Base-by-base conservation (phyloP, 1,140 invertebrate genomes). In the Neuroterus valhalla region DNA sequence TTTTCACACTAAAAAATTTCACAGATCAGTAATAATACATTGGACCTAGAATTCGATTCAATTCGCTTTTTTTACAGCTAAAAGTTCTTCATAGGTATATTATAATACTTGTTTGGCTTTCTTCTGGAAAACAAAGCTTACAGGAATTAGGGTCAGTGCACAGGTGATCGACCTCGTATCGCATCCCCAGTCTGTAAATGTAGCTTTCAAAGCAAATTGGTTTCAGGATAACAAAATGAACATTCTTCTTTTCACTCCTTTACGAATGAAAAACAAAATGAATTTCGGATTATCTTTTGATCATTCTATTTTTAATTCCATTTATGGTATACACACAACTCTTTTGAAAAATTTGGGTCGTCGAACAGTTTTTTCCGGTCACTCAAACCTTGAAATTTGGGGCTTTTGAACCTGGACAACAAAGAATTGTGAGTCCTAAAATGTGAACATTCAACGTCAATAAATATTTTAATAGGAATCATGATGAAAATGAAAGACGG, bases 91-190 rank as follows among this genome's bases (percentile, higher is more conserved):
- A n/a, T n/a, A n/a, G n/a, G 55, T 23, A 62, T 62, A 62, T n/a
- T 62, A 62, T 38, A 14, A 31, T 14, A 17, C 50, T 52, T 52
- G 21, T 52, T 52, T 3, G 26, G 31, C 23, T 38, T 62, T 62
- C 55, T 38, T 31, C 55, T 12, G 55, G 14, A 62, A 62, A 38
- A 62, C 55, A 62, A 62, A 62, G 55, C 55, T 62, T 62, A 62
- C 55, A 62, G 55, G 26, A 62, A 62, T 62, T 62, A 62, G 21
- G 55, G 55, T 38, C 55, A 23, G 55, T 62, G 55, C 55, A 62
- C 55, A 62, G 55, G 55, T 62, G 55, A 62, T 14, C n/a, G 55
- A 62, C 55, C 55, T 62, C 12, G 8, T 62, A 26, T 31, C 55
- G 55, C 26, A 62, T 38, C 55, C 55, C 55, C 31, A 14, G 55